A percentile compares a stretch with the other conserved stretches of the same genome.
These are phyloP conservation scores for Standfussiana lucernea DNA, from an alignment of 2,888 invertebrate genomes.

Conservation along the genomic window DNA sequence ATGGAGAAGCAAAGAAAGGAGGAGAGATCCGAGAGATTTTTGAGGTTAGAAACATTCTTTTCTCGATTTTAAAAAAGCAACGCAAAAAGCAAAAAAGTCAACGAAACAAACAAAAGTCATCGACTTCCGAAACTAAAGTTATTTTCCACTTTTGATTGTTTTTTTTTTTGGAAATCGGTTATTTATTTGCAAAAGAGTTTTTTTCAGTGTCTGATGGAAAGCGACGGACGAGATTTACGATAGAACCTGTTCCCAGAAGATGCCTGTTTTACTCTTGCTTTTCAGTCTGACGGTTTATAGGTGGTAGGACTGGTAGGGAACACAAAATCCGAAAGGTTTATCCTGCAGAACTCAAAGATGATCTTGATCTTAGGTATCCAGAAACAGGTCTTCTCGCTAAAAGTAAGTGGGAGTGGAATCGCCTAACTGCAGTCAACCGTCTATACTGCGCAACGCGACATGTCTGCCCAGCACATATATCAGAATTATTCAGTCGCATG, in stretches of 20 bases:
- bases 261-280: not conserved
- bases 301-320: not conserved
- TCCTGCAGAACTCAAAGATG: not conserved
- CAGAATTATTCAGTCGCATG: constrained; percentile 47
- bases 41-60: too few species aligned
- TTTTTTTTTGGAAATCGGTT: too few species aligned
- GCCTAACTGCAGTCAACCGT: constrained; percentile 18
- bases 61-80: too few species aligned
- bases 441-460: too few species aligned
- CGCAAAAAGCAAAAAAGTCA: too few species aligned
- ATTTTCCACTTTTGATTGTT: too few species aligned
- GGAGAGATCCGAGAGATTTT: too few species aligned
- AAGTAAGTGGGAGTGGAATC: not conserved
- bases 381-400: not conserved
- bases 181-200: too few species aligned
- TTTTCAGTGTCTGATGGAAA: too few species aligned
- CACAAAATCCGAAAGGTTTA: not conserved
- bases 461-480: not conserved
- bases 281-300: not conserved
- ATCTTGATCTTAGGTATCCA: not conserved
- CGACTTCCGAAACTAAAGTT: too few species aligned
- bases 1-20: not conserved
- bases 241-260: not conserved
- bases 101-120: too few species aligned
- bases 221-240: not conserved